phyloP scores from a whole-genome alignment of 2,888 invertebrate species.

The Acronicta alni region DNA sequence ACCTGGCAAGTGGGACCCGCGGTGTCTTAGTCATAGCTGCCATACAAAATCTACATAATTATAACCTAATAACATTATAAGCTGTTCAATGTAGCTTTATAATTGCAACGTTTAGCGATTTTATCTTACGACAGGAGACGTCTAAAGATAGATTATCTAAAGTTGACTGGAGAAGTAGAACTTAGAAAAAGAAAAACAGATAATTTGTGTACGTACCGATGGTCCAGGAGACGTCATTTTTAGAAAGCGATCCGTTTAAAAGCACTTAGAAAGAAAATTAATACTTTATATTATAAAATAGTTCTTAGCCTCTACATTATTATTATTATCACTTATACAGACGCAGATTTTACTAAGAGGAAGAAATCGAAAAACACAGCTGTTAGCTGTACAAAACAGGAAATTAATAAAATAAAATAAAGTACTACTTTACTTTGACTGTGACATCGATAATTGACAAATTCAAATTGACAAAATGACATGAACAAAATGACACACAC shows the following conservation, averaged over 20 bases:
- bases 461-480: too few relatives aligned
- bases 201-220: slow-evolving; percentile 53
- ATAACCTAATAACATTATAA: neutral
- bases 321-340: slow-evolving; percentile 27
- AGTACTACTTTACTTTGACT: neutral
- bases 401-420: slow-evolving; percentile 3
- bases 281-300: slow-evolving; percentile 2
- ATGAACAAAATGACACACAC: too few relatives aligned
- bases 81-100: neutral
- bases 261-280: neutral
- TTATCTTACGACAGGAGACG: too few relatives aligned
- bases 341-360: neutral
- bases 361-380: too few relatives aligned
- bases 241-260: slow-evolving; percentile 10
- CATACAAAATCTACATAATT: too few relatives aligned
- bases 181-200: neutral
- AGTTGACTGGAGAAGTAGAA: neutral
- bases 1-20: too few relatives aligned
- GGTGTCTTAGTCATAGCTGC: too few relatives aligned
- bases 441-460: too few relatives aligned
- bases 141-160: too few relatives aligned
- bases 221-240: slow-evolving; percentile 63
- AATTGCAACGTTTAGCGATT: neutral
- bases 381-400: too few relatives aligned
- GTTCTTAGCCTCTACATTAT: slow-evolving; percentile 23